A percentile compares a stretch with the other conserved stretches of the same genome.
phyloP scores from a whole-genome alignment of 1,140 invertebrate genomes.

The Carcinoscorpius rotundicauda region DNA sequence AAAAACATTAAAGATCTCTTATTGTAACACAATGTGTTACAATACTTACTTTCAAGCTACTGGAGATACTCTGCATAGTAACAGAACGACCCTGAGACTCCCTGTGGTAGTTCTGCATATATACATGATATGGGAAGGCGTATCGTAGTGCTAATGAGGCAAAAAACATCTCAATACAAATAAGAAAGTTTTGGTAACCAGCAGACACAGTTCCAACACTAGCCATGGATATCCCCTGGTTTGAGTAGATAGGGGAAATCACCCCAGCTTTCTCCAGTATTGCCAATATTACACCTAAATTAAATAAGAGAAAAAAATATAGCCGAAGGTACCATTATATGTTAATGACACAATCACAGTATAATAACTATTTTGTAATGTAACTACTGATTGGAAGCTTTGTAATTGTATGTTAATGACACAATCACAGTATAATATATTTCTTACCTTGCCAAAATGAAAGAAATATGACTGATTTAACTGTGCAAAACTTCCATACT shows the following conservation, averaged over 20 bases:
- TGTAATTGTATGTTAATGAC: too few species aligned
- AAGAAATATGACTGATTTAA: constrained; percentile 98
- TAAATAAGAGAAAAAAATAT: constrained; percentile 7
- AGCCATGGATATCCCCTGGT: constrained; percentile 50
- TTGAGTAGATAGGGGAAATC: constrained; percentile 33
- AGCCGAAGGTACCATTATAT: too few species aligned
- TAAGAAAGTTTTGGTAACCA: constrained; percentile 98
- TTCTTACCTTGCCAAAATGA: constrained; percentile 97
- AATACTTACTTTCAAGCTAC: constrained; percentile 74
- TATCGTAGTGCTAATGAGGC: constrained; percentile 90
- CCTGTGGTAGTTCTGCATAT: constrained; percentile 49
- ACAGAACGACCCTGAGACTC: constrained; percentile 77
- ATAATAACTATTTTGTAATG: too few species aligned
- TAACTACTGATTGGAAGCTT: too few species aligned
- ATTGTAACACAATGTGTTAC: too few species aligned
- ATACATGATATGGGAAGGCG: constrained; percentile 65
- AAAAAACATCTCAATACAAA: constrained; percentile 99
- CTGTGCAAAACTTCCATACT: constrained; percentile 96
- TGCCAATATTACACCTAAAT: constrained; percentile 80
- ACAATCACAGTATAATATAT: too few species aligned
- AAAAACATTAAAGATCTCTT: too few species aligned
- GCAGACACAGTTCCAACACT: constrained; percentile 94
- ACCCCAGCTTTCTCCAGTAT: constrained; percentile 91
- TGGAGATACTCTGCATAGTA: constrained; percentile 98
- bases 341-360: too few species aligned